A percentile compares a stretch with the other conserved stretches of the same genome.
These are phyloP conservation scores for Gonatopus flavifemur DNA, from an alignment of 1,140 invertebrate genomes.

Conservation along the genomic window DNA sequence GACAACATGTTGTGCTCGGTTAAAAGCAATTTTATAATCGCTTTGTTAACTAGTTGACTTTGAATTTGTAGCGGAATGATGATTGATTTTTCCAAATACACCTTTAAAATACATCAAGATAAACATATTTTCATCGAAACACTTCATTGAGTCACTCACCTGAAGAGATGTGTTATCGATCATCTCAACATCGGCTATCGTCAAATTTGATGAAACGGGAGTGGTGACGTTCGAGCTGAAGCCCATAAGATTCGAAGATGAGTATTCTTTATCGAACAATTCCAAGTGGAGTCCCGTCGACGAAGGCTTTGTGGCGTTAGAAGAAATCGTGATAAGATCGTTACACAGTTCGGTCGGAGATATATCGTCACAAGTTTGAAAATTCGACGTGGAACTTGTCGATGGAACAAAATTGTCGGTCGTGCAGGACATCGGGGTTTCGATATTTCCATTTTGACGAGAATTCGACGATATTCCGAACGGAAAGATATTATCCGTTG, in stretches of 20 bases:
- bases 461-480: constrained; percentile 36
- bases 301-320: too few species aligned
- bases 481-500: too few species aligned
- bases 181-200: constrained; percentile 47
- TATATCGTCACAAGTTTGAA: constrained; percentile 39
- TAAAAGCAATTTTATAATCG: constrained; percentile 70
- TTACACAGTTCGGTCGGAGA: constrained; percentile 6
- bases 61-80: constrained; percentile 69
- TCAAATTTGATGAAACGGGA: constrained; percentile 24
- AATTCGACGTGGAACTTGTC: constrained; percentile 31
- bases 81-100: constrained; percentile 68
- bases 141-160: too few species aligned
- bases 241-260: constrained; percentile 28
- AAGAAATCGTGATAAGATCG: background rate
- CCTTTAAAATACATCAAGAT: too few species aligned
- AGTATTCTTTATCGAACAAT: constrained; percentile 13
- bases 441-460: too few species aligned
- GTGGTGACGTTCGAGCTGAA: constrained; percentile 8
- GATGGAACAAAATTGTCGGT: constrained; percentile 48
- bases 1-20: constrained; percentile 67
- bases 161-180: constrained; percentile 59
- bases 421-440: constrained; percentile 51
- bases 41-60: constrained; percentile 68
- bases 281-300: too few species aligned
- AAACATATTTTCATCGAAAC: too few species aligned